Evolutionary conservation across 2,113 vertebrate species (phyloP).

Genomic region (Orycteropus afer): DNA sequence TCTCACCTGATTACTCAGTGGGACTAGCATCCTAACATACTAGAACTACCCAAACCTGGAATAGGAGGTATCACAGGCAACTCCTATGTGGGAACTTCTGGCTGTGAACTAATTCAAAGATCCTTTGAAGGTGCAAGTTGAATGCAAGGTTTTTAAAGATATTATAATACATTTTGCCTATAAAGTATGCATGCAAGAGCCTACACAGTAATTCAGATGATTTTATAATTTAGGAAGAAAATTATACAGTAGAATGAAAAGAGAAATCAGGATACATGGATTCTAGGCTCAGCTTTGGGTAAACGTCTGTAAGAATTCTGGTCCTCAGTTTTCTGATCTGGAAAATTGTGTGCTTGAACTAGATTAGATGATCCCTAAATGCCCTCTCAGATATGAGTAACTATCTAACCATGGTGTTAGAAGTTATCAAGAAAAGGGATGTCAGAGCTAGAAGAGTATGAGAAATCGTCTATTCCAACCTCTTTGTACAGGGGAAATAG

Average conservation of each 20-base stretch:
- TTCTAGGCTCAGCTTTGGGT: background rate
- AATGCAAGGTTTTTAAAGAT: slow-evolving; percentile 40
- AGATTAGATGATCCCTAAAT: background rate
- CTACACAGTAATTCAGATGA: slow-evolving; percentile 27
- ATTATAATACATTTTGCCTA: slow-evolving; percentile 26
- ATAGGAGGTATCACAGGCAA: background rate
- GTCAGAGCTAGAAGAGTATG: background rate
- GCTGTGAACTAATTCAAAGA: slow-evolving; percentile 34
- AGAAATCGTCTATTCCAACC: background rate
- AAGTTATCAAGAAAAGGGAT: background rate
- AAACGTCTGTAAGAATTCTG: background rate
- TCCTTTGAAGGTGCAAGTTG: slow-evolving; percentile 42
- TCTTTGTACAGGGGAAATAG: background rate
- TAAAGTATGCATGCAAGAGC: background rate
- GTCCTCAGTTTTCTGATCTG: background rate
- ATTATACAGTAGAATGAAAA: background rate
- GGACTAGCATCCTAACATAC: background rate
- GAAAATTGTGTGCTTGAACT: background rate
- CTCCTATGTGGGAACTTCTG: slow-evolving; percentile 10
- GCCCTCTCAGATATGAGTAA: background rate
- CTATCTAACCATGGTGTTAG: background rate
- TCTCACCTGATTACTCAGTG: background rate
- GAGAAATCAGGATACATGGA: background rate
- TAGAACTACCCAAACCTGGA: background rate
- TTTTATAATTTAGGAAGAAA: slow-evolving; percentile 53